A percentile compares a stretch with the other conserved stretches of the same genome.
phyloP scores from a whole-genome alignment of 2,888 invertebrate species.

The Terebella lapidaria region DNA sequence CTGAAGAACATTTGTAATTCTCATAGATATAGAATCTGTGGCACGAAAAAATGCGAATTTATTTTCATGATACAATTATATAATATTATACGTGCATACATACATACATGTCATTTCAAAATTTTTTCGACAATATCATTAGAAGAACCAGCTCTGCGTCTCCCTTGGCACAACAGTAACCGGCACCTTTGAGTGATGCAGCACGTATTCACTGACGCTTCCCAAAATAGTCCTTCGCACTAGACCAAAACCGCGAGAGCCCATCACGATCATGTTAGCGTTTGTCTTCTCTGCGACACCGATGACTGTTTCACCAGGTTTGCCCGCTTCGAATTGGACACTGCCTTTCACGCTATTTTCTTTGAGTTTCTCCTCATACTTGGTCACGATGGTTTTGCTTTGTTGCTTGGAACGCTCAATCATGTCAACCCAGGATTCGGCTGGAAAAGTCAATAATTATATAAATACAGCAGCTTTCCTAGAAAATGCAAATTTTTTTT shows the following conservation, averaged over 20 bases:
- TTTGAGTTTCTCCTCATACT: constrained; percentile 8
- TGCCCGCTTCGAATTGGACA: constrained; percentile 14
- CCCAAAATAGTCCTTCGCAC: constrained; percentile 10
- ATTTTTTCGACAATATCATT: no score
- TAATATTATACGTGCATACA: no score
- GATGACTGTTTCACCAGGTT: constrained; percentile 13
- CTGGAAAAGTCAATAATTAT: constrained; percentile 1
- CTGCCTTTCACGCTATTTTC: constrained; percentile 9
- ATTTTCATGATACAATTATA: no score
- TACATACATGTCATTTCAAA: no score
- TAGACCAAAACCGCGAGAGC: constrained; percentile 12
- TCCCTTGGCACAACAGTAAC: constrained; percentile 15
- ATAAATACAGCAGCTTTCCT: background rate
- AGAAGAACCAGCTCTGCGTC: constrained; percentile 17
- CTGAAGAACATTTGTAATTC: no score
- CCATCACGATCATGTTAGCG: constrained; percentile 11
- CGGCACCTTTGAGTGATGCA: constrained; percentile 12
- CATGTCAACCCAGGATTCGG: constrained; percentile 11
- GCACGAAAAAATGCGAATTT: no score
- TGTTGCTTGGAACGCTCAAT: constrained; percentile 6
- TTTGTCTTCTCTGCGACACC: constrained; percentile 2
- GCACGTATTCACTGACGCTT: constrained; percentile 15
- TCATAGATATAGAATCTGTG: no score
- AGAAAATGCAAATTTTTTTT: background rate
- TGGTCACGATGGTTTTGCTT: background rate